Base-by-base conservation (phyloP, 2,797 vertebrate species). In the Sebastes umbrosus region DNA sequence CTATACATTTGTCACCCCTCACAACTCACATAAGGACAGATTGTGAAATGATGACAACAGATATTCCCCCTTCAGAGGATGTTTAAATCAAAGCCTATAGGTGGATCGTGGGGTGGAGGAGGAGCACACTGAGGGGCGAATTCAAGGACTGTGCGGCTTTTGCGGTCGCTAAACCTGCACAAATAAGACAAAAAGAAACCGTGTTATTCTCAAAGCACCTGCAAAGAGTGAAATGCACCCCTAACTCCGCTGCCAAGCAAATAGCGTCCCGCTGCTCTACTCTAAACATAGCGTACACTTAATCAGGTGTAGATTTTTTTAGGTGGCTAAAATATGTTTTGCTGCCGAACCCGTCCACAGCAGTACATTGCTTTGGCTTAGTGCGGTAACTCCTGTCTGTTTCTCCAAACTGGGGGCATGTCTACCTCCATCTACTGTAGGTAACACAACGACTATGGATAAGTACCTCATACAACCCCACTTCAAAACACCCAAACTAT, bases 21-120 rank as follows among this genome's bases (percentile, higher is more conserved):
- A 75, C n/a, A 43, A 75, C 62, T 73, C 27, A 67, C 34, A 75
- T 36, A 55, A 77, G 60, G 60, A 77, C 11, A 31, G 50, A 54
- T n/a, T 63, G 29, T 5, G n/a, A 66, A 77, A 78, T 71, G 11
- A 77, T 27, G 25, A 67, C 65, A 52, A 60, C 6, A 70, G 68
- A 69, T 46, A 57, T 50, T 27, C 9, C 4, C 11, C 32, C 22
- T 20, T 62, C 20, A 64, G 27, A 52, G n/a, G 36, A 75, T 46
- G 73, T 60, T 60, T 0, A 64, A 58, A 78, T 73, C 8, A 46
- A 64, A 69, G 59, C 25, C 25, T 27, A 18, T 32, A 66, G 50
- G 59, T 69, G 16, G 39, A 16, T 57, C 6, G 1, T 32, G n/a
- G 31, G 10, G 6, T 52, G 20, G 24, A 63, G 31, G 43, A 36